Base-by-base conservation (phyloP, 2,113 vertebrate species). In the Synchiropus splendidus region DNA sequence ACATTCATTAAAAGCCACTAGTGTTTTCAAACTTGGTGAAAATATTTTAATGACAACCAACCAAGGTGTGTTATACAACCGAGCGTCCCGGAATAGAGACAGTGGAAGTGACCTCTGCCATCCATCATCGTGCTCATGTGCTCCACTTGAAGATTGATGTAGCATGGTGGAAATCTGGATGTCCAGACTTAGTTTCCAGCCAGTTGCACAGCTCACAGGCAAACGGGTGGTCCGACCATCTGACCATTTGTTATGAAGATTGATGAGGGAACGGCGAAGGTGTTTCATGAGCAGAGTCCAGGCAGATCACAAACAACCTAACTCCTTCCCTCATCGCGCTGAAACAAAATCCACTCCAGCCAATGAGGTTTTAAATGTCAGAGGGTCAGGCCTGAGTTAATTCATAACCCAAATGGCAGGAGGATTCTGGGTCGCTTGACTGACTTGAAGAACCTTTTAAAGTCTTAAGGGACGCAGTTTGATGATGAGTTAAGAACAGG, bases 371-470 rank as follows among this genome's bases (percentile, higher is more conserved):
- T 59, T 34, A 32, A 32, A 57, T 61, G 53, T 47, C 54, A 40
- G 33, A 39, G 43, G 48, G 58, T 40, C 40, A 39, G 18, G 4
- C 31, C 17, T 36, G 35, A 43, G 33, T 45, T 53, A 49, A 55
- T 58, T 75, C 54, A 65, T 64, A 58, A 9, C 48, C 55, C 47
- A 74, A 80, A 81, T 75, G 74, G 70, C 72, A 73, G 65, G 60
- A 15, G 18, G 37, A 34, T 40, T 36, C 37, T 9, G 15, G 53
- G 59, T 61, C 51, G 55, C 33, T 42, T 31, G n/a, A n/a, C n/a
- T n/a, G n/a, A n/a, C n/a, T n/a, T n/a, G n/a, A n/a, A n/a, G n/a
- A n/a, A n/a, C n/a, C n/a, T n/a, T n/a, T n/a, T n/a, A n/a, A n/a
- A n/a, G n/a, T n/a, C n/a, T n/a, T n/a, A n/a, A n/a, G n/a, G n/a